Conservation (phyloP, 1,140 invertebrate species). For the Drosophila pachea region DNA sequence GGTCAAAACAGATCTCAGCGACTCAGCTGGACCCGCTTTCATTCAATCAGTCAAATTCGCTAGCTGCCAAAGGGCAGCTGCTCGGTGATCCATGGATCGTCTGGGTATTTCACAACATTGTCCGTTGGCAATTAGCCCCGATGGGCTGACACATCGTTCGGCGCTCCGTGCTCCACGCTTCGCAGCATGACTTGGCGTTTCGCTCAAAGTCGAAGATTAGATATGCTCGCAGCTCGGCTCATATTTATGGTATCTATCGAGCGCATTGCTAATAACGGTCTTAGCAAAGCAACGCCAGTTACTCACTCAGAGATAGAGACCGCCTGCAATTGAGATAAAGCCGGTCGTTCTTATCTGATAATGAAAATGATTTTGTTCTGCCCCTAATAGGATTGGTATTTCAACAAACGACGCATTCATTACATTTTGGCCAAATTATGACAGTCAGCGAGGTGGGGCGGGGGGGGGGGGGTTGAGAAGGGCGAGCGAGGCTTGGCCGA, state of each 20-base stretch:
- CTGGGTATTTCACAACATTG: constrained; percentile 64
- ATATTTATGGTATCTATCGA: constrained; percentile 17
- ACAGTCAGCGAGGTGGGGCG: too few relatives aligned
- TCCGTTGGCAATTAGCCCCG: constrained; percentile 52
- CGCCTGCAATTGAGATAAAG: not conserved
- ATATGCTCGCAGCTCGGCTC: constrained; percentile 17
- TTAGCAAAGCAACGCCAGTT: too few relatives aligned
- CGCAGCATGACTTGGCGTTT: constrained; percentile 35
- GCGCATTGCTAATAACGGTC: not conserved
- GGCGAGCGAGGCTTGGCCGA: too few relatives aligned
- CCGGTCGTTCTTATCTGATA: too few relatives aligned
- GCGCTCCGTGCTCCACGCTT: constrained; percentile 9
- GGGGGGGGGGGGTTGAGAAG: too few relatives aligned
- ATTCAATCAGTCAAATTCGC: constrained; percentile 42
- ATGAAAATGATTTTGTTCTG: too few relatives aligned
- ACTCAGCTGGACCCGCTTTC: constrained; percentile 17
- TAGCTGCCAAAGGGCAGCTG: constrained; percentile 11
- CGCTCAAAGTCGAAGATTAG: constrained; percentile 28
- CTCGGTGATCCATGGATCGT: too few relatives aligned
- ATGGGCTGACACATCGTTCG: constrained; percentile 59
- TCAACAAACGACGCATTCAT: too few relatives aligned
- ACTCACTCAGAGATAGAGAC: too few relatives aligned
- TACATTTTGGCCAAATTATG: too few relatives aligned
- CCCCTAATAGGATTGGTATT: too few relatives aligned
- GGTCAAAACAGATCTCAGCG: not conserved